Evolutionary conservation across 2,888 invertebrate genomes (phyloP).

Genomic region (Phalera bucephala): DNA sequence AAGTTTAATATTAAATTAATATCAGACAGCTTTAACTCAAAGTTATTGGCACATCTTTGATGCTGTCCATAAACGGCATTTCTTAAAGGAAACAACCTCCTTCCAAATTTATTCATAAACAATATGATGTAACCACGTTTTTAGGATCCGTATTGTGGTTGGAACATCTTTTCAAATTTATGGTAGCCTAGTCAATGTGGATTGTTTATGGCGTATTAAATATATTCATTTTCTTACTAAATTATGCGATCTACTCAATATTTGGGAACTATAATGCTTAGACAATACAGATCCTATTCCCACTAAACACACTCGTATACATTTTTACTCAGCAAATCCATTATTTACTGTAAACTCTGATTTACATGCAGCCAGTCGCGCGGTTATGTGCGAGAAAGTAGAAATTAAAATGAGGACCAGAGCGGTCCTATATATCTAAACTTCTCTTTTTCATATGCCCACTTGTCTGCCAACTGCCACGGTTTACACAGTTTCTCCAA

Average conservation of each 20-base stretch:
- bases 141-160: not conserved
- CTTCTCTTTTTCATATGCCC: no score
- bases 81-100: not conserved
- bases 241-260: no score
- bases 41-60: conserved; percentile 6
- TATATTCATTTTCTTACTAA: no score
- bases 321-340: conserved; percentile 16
- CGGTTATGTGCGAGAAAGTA: no score
- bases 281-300: conserved; percentile 9
- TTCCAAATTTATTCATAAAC: not conserved
- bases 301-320: conserved; percentile 25
- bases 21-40: not conserved
- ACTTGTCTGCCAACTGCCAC: no score
- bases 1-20: not conserved
- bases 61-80: not conserved
- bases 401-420: no score
- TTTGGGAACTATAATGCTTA: no score
- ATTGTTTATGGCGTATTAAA: no score
- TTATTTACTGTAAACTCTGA: no score
- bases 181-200: not conserved
- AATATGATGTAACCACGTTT: not conserved
- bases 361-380: no score
- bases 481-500: no score
- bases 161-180: not conserved
- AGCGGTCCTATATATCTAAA: no score